Conservation (phyloP, 2,888 invertebrate genomes). For the Eulithis testata region DNA sequence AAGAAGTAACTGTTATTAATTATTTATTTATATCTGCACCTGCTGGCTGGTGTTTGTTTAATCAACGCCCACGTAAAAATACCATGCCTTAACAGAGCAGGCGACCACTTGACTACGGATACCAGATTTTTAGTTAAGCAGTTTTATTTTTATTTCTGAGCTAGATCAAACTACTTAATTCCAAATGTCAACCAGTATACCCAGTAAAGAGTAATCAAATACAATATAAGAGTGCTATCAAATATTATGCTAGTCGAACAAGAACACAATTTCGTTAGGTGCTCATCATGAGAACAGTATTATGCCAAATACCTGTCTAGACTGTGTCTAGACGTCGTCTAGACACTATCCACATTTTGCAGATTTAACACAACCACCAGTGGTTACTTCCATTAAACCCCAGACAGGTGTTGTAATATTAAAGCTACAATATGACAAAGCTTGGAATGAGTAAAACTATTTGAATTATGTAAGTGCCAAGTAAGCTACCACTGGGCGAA, state of each 20-base stretch:
- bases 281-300: constrained; percentile 70
- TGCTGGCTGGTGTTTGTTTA: background rate
- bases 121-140: background rate
- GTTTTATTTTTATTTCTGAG: background rate
- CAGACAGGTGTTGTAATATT: constrained; percentile 30
- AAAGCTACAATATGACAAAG: constrained; percentile 18
- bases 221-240: constrained; percentile 31
- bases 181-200: background rate
- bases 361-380: constrained; percentile 56
- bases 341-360: constrained; percentile 75
- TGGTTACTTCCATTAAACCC: constrained; percentile 38
- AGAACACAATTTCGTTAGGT: constrained; percentile 62
- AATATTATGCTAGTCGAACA: constrained; percentile 51
- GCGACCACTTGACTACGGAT: background rate
- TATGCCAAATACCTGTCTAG: constrained; percentile 82
- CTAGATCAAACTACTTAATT: background rate
- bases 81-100: background rate
- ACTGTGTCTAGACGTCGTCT: constrained; percentile 80
- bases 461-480: constrained; percentile 39
- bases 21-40: constrained; percentile 28
- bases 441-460: constrained; percentile 9
- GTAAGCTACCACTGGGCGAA: constrained; percentile 35
- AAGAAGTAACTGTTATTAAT: constrained; percentile 22
- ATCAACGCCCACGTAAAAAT: constrained; percentile 5
- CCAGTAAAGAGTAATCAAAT: background rate